Evolutionary conservation across 2,113 vertebrate species (phyloP).

Genomic region (Nansenia antarctica): DNA sequence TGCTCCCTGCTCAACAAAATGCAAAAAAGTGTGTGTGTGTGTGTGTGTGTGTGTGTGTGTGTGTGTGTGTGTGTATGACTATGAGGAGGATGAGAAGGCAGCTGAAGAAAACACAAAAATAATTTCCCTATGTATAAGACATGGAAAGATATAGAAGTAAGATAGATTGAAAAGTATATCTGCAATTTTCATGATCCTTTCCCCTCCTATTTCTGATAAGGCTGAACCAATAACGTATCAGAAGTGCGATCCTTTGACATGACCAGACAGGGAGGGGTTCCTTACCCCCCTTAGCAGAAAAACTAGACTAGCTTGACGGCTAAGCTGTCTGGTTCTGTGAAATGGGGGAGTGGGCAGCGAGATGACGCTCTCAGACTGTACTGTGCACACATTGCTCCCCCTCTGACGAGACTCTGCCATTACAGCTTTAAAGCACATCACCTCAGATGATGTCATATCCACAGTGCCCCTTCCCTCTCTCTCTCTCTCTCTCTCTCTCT

Average conservation of each 20-base stretch:
- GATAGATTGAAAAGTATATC: not conserved
- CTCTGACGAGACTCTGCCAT: slow-evolving; percentile 17
- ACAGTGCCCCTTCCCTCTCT: not conserved
- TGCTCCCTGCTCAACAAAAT: not conserved
- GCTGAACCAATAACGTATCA: not conserved
- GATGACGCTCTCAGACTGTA: not conserved
- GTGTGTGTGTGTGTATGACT: not conserved
- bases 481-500: slow-evolving; percentile 19
- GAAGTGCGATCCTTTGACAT: not conserved
- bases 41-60: not conserved
- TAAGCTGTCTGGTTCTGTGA: slow-evolving; percentile 1
- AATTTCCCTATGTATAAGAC: not conserved
- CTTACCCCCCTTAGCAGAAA: not conserved
- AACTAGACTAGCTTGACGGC: not conserved
- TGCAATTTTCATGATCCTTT: not conserved
- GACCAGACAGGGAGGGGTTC: not conserved
- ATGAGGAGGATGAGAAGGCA: not conserved
- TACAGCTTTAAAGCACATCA: slow-evolving; percentile 11
- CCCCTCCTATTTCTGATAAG: not conserved
- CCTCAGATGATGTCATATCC: slow-evolving; percentile 36
- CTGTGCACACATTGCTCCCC: slow-evolving; percentile 26
- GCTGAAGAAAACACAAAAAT: not conserved
- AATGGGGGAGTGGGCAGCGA: not conserved
- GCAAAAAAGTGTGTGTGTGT: not conserved
- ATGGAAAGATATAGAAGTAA: not conserved